Evolutionary conservation across 2,113 vertebrate genomes (phyloP).

Genomic region (Lepidothrix coronata): DNA sequence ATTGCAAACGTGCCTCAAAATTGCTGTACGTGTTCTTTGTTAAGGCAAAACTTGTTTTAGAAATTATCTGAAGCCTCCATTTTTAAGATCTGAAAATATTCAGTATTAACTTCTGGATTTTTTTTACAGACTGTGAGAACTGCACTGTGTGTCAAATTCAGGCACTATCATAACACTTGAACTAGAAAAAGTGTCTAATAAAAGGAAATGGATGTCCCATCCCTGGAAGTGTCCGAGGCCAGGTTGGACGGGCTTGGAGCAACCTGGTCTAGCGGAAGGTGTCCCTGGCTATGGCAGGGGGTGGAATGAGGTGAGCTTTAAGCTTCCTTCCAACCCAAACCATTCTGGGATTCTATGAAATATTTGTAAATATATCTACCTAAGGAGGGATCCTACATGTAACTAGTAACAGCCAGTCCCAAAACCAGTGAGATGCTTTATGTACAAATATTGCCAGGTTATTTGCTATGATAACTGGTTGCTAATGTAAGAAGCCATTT

Average conservation of each 20-base stretch:
- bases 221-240: not conserved
- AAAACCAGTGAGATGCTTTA: not conserved
- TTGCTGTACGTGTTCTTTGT: not conserved
- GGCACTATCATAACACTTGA: not conserved
- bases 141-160: not conserved
- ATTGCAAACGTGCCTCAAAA: not conserved
- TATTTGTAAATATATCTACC: not conserved
- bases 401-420: not conserved
- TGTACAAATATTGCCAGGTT: conserved; percentile 28
- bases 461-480: conserved; percentile 43
- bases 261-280: not conserved
- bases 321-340: not conserved
- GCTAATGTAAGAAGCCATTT: conserved; percentile 5
- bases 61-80: not conserved
- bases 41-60: not conserved
- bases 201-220: not conserved
- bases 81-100: not conserved
- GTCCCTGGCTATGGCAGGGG: not conserved
- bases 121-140: not conserved
- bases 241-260: not conserved
- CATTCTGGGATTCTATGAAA: not conserved
- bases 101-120: not conserved
- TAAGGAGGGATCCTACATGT: not conserved
- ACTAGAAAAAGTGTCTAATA: not conserved
- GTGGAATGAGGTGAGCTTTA: not conserved